Percentiles rank a stretch among this genome's conserved stretches.
Evolutionary conservation across 1,140 invertebrate genomes (phyloP).

Genomic region (Diploscapter pachys): DNA sequence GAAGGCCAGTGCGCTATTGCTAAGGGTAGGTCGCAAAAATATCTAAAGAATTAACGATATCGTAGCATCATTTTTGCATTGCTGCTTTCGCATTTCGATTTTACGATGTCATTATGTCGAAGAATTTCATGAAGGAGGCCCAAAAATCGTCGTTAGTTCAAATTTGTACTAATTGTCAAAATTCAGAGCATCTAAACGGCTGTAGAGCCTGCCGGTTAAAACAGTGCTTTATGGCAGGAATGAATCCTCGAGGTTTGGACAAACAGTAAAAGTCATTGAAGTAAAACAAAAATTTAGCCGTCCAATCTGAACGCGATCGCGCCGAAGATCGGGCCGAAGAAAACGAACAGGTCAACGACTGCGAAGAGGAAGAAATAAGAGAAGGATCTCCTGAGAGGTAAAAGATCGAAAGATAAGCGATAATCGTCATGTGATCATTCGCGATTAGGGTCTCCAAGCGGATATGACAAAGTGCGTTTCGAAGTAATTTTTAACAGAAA

Average conservation of each 20-base stretch:
- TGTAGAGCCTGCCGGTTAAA: slow-evolving; percentile 64
- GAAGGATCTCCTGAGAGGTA: slow-evolving; percentile 20
- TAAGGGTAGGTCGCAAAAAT: slow-evolving; percentile 22
- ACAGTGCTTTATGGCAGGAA: slow-evolving; percentile 64
- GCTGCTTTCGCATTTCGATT: too few relatives aligned
- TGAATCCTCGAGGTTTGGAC: slow-evolving; percentile 65
- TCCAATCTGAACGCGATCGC: slow-evolving; percentile 34
- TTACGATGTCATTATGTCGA: too few relatives aligned
- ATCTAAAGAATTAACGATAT: too few relatives aligned
- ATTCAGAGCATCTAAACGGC: slow-evolving; percentile 63
- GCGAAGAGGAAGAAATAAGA: slow-evolving; percentile 26
- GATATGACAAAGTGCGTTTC: too few relatives aligned
- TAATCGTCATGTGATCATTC: not conserved
- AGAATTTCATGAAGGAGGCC: too few relatives aligned
- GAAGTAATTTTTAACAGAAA: too few relatives aligned
- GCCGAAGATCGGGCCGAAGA: not conserved
- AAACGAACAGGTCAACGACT: slow-evolving; percentile 8
- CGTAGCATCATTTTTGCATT: too few relatives aligned
- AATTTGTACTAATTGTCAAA: not conserved
- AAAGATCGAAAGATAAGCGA: not conserved
- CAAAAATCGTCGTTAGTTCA: not conserved
- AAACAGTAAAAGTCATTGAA: too few relatives aligned
- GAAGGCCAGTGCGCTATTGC: slow-evolving; percentile 37
- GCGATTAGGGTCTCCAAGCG: too few relatives aligned
- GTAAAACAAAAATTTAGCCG: slow-evolving; percentile 5